These are phyloP conservation scores for Cyprinus carpio DNA, from an alignment of 2,113 vertebrate genomes.

Conservation along the genomic window DNA sequence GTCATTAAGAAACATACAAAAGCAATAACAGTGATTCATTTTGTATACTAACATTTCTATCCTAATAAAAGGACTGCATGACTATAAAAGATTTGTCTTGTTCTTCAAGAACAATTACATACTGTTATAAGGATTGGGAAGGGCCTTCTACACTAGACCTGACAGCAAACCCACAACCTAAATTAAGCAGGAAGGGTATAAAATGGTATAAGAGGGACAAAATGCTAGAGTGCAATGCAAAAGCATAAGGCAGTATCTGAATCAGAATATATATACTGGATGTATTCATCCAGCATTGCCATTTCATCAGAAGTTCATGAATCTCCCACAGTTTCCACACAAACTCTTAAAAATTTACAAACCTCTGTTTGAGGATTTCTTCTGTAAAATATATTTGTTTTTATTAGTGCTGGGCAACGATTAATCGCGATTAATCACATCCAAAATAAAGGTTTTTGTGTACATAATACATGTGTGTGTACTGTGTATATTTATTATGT, in stretches of 20 bases:
- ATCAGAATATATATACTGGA: not conserved
- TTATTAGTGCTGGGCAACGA: too few relatives aligned
- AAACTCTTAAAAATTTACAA: not conserved
- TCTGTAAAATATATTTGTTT: not conserved
- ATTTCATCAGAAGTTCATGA: not conserved
- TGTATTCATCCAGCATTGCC: not conserved
- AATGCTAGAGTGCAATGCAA: not conserved
- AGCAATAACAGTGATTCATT: not conserved
- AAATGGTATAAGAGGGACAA: not conserved
- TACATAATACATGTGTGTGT: too few relatives aligned
- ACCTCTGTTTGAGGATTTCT: not conserved
- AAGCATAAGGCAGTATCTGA: not conserved
- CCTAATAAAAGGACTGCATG: not conserved
- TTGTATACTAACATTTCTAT: not conserved
- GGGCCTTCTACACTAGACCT: not conserved
- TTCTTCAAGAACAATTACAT: too few relatives aligned
- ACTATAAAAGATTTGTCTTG: not conserved
- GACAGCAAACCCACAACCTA: not conserved
- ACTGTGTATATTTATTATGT: too few relatives aligned
- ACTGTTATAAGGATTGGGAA: not conserved
- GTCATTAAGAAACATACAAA: not conserved
- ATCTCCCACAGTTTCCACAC: not conserved
- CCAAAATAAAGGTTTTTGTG: too few relatives aligned
- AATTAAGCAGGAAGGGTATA: not conserved
- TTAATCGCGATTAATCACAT: too few relatives aligned